Percentiles rank a stretch among this genome's conserved stretches.
phyloP scores from a whole-genome alignment of 1,140 invertebrate genomes.

The Sesamia nonagrioides region DNA sequence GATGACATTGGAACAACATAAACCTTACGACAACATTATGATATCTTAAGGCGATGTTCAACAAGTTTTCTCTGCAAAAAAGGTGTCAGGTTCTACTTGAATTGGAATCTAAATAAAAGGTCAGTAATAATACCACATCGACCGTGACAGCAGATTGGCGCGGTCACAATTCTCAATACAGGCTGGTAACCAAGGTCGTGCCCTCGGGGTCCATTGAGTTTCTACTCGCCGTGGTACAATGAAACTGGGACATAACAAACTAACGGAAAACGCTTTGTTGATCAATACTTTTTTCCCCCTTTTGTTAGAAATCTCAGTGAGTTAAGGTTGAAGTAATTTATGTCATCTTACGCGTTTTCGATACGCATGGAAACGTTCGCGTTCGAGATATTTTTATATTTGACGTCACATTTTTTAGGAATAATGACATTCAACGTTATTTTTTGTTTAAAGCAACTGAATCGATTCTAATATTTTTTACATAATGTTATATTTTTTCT shows the following conservation, averaged over 20 bases:
- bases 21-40: too few relatives aligned
- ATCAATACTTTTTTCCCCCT: background rate
- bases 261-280: background rate
- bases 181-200: background rate
- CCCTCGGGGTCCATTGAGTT: background rate
- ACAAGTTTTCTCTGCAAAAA: too few relatives aligned
- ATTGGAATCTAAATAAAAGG: background rate
- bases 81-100: too few relatives aligned
- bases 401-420: too few relatives aligned
- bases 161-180: background rate
- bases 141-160: background rate
- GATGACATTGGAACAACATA: too few relatives aligned
- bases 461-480: too few relatives aligned
- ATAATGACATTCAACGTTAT: too few relatives aligned
- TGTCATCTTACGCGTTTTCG: background rate
- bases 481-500: too few relatives aligned
- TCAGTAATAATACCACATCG: background rate
- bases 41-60: too few relatives aligned
- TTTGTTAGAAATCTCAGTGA: background rate
- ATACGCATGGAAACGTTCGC: background rate
- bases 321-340: background rate
- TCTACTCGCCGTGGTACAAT: background rate
- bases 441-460: too few relatives aligned
- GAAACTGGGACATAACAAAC: background rate
- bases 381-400: too few relatives aligned